Base-by-base conservation (phyloP, 2,888 invertebrate genomes). In the Apotomis capreana region DNA sequence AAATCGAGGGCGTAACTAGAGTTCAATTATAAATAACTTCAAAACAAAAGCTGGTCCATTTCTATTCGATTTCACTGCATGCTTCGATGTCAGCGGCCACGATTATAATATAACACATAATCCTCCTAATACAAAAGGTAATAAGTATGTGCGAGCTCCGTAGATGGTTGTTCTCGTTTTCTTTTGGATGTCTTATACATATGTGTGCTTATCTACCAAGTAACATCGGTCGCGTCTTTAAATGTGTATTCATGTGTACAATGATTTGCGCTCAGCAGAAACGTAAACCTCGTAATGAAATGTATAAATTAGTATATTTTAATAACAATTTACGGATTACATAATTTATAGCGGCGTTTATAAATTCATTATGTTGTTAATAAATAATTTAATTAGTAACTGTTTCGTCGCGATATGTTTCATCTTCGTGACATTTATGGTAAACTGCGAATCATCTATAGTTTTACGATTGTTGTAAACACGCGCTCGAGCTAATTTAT, bases 11-110 rank as follows among this genome's bases (percentile, higher is more conserved):
- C 10, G 58, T 68, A 68, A 26, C 37, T 37, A 58, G n/a, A 12
- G 9, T 26, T 9, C 15, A 59, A 58, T 46, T 46, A 57, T 40
- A 63, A 60, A 58, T 69, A 69, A 52, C 40, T 40, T 73, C 60
- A 75, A 79, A 73, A 77, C 76, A 78, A 79, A 75, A 78, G 78
- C 85, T 82, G 84, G 78, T 78, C 82, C 86, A 77, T 78, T 78
- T 87, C 83, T 85, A 79, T 81, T 76, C 77, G 79, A 84, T 83
- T 85, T 85, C 79, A 76, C 81, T 84, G 72, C 84, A 81, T 81
- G 81, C 83, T 85, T 84, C 81, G 85, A 87, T 86, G 87, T 87
- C 88, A 84, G 84, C 84, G 84, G 85, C 83, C 86, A 54, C 54
- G 37, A 63, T 59, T 26, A 26, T 26, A 26, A 2, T 26, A 9